Evolutionary conservation across 30 jellyfish, hydroid and myxozoan genomes (phyloP).

Genomic region (Hydractinia symbiolongicarpus): DNA sequence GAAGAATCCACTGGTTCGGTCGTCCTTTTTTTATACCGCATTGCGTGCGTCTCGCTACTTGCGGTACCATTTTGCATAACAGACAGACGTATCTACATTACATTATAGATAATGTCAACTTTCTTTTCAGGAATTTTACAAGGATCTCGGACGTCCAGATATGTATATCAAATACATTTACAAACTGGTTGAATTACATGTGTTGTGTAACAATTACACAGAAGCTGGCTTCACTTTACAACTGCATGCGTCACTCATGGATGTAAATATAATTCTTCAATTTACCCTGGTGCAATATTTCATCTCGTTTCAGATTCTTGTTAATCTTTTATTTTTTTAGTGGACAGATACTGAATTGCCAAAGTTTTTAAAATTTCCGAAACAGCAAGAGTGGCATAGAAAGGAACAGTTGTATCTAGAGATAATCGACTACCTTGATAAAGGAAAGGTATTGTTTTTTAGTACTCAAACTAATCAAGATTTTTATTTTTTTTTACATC

Average conservation of each 20-base stretch:
- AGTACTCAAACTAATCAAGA: not conserved
- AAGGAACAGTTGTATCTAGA: constrained; percentile 70
- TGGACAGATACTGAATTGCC: constrained; percentile 69
- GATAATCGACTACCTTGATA: constrained; percentile 71
- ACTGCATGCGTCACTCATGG: constrained; percentile 66
- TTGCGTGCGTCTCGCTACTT: not conserved
- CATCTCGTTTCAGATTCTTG: not conserved
- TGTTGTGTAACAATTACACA: constrained; percentile 68
- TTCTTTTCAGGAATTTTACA: constrained; percentile 70
- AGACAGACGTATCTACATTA: not conserved
- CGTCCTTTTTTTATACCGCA: too few species aligned
- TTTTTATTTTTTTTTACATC: too few species aligned
- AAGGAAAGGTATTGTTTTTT: constrained; percentile 62
- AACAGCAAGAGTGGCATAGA: constrained; percentile 83
- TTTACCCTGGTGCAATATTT: not conserved
- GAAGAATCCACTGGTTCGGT: too few species aligned
- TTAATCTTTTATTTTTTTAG: constrained; percentile 26
- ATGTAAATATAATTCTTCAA: constrained; percentile 30
- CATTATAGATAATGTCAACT: not conserved
- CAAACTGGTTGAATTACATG: constrained; percentile 76
- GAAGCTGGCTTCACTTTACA: constrained; percentile 90
- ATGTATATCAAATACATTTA: constrained; percentile 79
- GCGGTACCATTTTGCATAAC: not conserved
- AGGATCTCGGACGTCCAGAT: constrained; percentile 53
- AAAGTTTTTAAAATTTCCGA: constrained; percentile 56